phyloP scores from a whole-genome alignment of 2,113 vertebrate species.

The Felis catus region F.catus_Fca126_mat1.0 CM031412.1:114801501-114802000 shows the following conservation, averaged over 20 bases:
- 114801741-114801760: neutral
- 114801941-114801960: neutral
- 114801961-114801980: neutral
- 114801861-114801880: neutral
- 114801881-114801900: neutral
- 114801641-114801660: constrained; percentile 10
- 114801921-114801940: neutral
- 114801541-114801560: too few species aligned
- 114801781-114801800: neutral
- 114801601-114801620: too few species aligned
- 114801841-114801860: neutral
- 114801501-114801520: too few species aligned
- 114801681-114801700: neutral
- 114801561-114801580: too few species aligned
- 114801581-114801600: too few species aligned
- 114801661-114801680: neutral
- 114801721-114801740: constrained; percentile 41
- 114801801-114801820: constrained; percentile 33
- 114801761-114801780: neutral
- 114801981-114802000: constrained; percentile 39
- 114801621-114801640: neutral
- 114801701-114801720: neutral
- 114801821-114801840: neutral
- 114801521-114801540: too few species aligned
- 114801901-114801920: neutral